Evolutionary conservation across 2,888 invertebrate species (phyloP), one percentile per base, ranked within the genome.

Genomic region (Sinhomidia bicolor): DNA sequence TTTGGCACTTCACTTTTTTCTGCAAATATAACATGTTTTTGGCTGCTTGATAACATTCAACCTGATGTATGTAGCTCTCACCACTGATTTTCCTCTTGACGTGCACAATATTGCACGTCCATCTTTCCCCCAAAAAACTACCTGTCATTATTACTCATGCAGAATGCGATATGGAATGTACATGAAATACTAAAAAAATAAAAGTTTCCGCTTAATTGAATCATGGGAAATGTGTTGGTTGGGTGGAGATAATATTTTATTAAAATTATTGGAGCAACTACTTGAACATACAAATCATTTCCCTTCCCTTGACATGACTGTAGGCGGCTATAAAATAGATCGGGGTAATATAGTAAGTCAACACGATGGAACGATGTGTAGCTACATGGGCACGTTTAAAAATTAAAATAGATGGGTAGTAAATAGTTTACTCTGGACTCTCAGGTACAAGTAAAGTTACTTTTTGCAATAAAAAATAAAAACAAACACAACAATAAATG

Each of bases 51-150:
- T 57, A 57, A 57, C 57, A 36, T 36, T 36, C 36, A 57, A 57
- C 0, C 17, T 60, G 81, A 81, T 47, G 36, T 47, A 41, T 44
- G 57, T 17, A 78, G 71, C 78, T 26, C 36, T 5, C 7, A 36
- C 9, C 51, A 36, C 51, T 54, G 51, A 65, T 44, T 79, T 29
- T 51, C 41, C 41, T 60, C 29, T 14, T 36, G 57, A 74, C 44
- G 47, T 7, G 20, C n/a, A 47, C 14, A 14, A 54, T 71, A 44
- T 74, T 74, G 74, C 26, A 74, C 76, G 84, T 84, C 60, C 44
- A 74, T 84, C 60, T 83, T 17, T 9, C 47, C 23, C 65, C n/a
- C n/a, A n/a, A 29, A 78, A 62, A 62, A n/a, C 23, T 65, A 29
- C 65, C 32, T 85, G 78, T 78, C 76, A 57, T 57, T 5, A 5